Evolutionary conservation across 2,797 vertebrate species (phyloP).

Genomic region (Chelon labrosus): DNA sequence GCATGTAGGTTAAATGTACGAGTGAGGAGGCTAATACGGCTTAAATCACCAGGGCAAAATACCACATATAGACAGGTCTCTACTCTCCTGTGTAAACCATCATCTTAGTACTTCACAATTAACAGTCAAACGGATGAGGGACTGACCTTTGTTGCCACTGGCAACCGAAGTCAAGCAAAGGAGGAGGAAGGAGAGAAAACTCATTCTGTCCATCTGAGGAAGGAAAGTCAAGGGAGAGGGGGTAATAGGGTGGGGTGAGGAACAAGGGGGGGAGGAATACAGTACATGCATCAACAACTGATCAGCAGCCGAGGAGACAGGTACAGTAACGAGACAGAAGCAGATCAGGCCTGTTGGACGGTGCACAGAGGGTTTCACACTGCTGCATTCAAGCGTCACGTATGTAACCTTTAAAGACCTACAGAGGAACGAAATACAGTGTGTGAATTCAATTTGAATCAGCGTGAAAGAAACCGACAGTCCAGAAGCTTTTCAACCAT

Average conservation of each 20-base stretch:
- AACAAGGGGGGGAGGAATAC: conserved; percentile 54
- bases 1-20: conserved; percentile 13
- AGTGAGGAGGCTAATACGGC: conserved; percentile 4
- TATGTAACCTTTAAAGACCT: conserved; percentile 33
- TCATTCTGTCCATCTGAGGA: conserved; percentile 89
- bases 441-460: neutral
- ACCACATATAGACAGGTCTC: neutral
- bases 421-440: conserved; percentile 1
- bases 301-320: conserved; percentile 66
- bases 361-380: conserved; percentile 23
- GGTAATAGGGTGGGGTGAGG: conserved; percentile 73
- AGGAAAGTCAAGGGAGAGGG: conserved; percentile 61
- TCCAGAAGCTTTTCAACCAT: conserved; percentile 17
- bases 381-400: conserved; percentile 20
- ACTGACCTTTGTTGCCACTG: conserved; percentile 90
- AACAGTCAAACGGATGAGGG: conserved; percentile 77
- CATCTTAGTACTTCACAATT: conserved; percentile 70
- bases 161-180: conserved; percentile 87
- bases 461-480: conserved; percentile 28
- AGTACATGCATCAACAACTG: conserved; percentile 84
- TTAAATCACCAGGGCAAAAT: conserved; percentile 1
- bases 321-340: conserved; percentile 59
- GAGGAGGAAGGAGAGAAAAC: conserved; percentile 88
- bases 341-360: conserved; percentile 60
- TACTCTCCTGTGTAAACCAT: conserved; percentile 32